These are phyloP conservation scores for Cryptotermes secundus DNA, from an alignment of 1,140 invertebrate genomes.

Conservation along the genomic window DNA sequence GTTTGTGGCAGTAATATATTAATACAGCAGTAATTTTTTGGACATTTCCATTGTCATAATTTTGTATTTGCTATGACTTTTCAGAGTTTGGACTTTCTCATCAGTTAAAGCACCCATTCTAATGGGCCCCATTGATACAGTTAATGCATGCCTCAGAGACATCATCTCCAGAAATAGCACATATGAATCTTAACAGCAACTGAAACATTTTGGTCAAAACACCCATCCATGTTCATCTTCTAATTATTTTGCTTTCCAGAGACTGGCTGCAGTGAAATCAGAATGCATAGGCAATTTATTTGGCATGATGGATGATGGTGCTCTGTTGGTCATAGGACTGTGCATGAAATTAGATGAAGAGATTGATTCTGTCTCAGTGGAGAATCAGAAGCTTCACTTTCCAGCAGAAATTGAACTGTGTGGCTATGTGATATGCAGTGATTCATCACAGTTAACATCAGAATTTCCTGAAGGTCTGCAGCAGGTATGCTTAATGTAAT, in stretches of 20 bases:
- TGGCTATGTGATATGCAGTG: not conserved
- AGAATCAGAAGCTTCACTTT: not conserved
- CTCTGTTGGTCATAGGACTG: not conserved
- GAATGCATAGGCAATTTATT: conserved; percentile 66
- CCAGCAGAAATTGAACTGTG: not conserved
- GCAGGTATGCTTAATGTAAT: not conserved
- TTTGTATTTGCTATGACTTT: too few relatives aligned
- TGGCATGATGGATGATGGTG: conserved; percentile 68
- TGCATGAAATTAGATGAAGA: not conserved
- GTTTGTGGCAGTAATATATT: too few relatives aligned
- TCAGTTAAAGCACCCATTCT: too few relatives aligned
- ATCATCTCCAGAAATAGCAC: too few relatives aligned
- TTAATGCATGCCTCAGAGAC: too few relatives aligned
- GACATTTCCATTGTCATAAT: too few relatives aligned
- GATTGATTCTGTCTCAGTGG: not conserved
- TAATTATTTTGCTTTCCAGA: conserved; percentile 48
- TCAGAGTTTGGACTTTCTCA: too few relatives aligned
- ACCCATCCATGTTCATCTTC: too few relatives aligned
- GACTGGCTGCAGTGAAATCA: conserved; percentile 55
- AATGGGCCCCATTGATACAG: too few relatives aligned
- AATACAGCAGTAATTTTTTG: too few relatives aligned
- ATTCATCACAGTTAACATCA: conserved; percentile 29
- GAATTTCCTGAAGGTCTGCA: conserved; percentile 18
- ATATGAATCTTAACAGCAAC: too few relatives aligned
- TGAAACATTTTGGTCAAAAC: too few relatives aligned